Evolutionary conservation across 2,888 invertebrate genomes (phyloP), one percentile per base, ranked within the genome.

Genomic region (Eudasyphora cyanicolor): DNA sequence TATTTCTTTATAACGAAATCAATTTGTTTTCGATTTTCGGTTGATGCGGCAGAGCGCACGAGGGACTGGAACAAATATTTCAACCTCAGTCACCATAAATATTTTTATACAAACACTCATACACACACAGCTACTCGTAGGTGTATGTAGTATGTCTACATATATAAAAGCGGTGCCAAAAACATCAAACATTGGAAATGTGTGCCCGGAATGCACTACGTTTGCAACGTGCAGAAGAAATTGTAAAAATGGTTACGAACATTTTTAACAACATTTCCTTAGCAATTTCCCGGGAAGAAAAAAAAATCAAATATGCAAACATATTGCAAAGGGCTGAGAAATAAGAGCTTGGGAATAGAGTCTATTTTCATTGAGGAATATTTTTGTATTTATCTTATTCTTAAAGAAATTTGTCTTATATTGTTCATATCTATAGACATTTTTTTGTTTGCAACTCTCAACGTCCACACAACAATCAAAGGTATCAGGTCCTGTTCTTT

Each of bases 181-280:
- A 49, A 38, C 6, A 54, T 21, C 38, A 57, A 54, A 71, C 32
- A 71, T 35, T 57, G 54, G 12, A 51, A 42, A 14, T 29, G 32
- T 60, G n/a, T 60, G 60, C 17, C 21, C 10, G 3, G 24, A 5
- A 54, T 29, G 60, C 17, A 24, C 60, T 5, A 60, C 32, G 29
- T 27, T 17, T 27, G 57, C 57, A 57, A 57, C 27, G 27, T 24
- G 38, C 38, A 38, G 57, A 54, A 14, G 51, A 51, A 27, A 70
- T 49, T 70, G 54, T 54, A 38, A 54, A 71, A 71, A 73, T 73
- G 57, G 42, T 17, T 60, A 29, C 57, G 38, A 73, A 60, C 14
- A 60, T 73, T 73, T 21, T 57, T 73, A 73, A 73, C 73, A 73
- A 27, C 42, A 73, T 73, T 73, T 73, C 42, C 73, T 73, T 67